Conservation (phyloP, 1,140 invertebrate species). For the Drosophila obscura region DNA sequence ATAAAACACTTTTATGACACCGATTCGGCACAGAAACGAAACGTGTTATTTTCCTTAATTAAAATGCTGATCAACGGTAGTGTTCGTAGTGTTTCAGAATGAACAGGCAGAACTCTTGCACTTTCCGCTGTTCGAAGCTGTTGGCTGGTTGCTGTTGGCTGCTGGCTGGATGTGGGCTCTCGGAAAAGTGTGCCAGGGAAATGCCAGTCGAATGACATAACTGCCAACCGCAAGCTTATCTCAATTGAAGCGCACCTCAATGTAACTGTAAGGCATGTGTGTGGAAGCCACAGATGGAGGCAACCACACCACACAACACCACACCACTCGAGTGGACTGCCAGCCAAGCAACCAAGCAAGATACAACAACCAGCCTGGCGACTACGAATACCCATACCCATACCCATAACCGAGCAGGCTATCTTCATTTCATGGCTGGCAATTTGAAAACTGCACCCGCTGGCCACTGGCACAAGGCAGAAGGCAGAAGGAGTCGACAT, state of each 20-base stretch:
- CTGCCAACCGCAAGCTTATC: slow-evolving; percentile 62
- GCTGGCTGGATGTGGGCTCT: slow-evolving; percentile 3
- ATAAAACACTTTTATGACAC: slow-evolving; percentile 64
- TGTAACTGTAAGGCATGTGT: slow-evolving; percentile 74
- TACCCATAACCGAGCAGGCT: slow-evolving; percentile 18
- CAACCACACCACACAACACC: slow-evolving; percentile 7
- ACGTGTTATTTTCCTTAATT: slow-evolving; percentile 62
- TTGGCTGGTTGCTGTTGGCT: too few species aligned
- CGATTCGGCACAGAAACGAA: slow-evolving; percentile 46
- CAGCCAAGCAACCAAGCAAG: not conserved
- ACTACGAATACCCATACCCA: slow-evolving; percentile 4
- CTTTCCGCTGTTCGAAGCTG: not conserved
- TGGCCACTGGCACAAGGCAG: slow-evolving; percentile 58
- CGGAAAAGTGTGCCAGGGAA: slow-evolving; percentile 54
- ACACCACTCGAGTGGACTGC: not conserved
- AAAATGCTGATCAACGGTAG: slow-evolving; percentile 59
- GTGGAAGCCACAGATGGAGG: slow-evolving; percentile 43
- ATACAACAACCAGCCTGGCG: slow-evolving; percentile 28
- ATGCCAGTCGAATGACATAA: slow-evolving; percentile 69
- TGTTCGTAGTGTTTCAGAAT: slow-evolving; percentile 32
- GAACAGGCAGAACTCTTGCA: slow-evolving; percentile 1
- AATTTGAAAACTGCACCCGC: slow-evolving; percentile 74
- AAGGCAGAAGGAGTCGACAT: slow-evolving; percentile 53
- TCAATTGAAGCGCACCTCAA: slow-evolving; percentile 71
- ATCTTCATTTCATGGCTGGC: slow-evolving; percentile 72